Base-by-base conservation (phyloP, 2,888 invertebrate genomes). In the Cenopis cana region DNA sequence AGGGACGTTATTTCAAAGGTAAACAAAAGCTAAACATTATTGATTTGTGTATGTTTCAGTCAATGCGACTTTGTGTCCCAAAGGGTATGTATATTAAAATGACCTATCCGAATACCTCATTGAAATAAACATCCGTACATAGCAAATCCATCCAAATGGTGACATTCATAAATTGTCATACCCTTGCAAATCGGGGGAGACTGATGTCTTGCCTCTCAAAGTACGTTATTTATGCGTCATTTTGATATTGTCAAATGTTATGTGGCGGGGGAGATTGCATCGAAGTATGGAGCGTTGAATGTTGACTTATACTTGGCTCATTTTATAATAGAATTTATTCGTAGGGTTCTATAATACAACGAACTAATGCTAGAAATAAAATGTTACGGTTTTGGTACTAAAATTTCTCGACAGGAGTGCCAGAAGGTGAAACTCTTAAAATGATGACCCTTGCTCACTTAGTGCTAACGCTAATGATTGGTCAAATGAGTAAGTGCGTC, bases 181-280 rank as follows among this genome's bases (percentile, higher is more conserved):
- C 74, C 74, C 74, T 64, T 78, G 80, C 80, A 79, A 80, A 80
- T 77, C 72, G 72, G 68, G 64, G 73, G 69, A 69, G 69, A 73
- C 68, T 74, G 75, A 77, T 77, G 77, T 75, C 77, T 79, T 75
- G 76, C 76, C 74, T 72, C 74, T 75, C 75, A 74, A 74, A 78
- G 78, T 74, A 77, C 72, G 78, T 80, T 79, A 81, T 81, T 80
- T 81, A 80, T 80, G 77, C 65, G 64, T 73, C 72, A 59, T 77
- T 74, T 74, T 77, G 81, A 78, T 80, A 79, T 78, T 81, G 79
- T 81, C 81, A 78, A 77, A 79, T 78, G 74, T 74, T 76, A 73
- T 74, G 76, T 72, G 75, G 57, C 64, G 60, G 36, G 64, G 61
- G 65, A 72, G 69, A 73, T 71, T 24, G 66, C 75, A 70, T 70